Evolutionary conservation across 2,797 vertebrate genomes (phyloP).

Genomic region (Sebastes umbrosus): DNA sequence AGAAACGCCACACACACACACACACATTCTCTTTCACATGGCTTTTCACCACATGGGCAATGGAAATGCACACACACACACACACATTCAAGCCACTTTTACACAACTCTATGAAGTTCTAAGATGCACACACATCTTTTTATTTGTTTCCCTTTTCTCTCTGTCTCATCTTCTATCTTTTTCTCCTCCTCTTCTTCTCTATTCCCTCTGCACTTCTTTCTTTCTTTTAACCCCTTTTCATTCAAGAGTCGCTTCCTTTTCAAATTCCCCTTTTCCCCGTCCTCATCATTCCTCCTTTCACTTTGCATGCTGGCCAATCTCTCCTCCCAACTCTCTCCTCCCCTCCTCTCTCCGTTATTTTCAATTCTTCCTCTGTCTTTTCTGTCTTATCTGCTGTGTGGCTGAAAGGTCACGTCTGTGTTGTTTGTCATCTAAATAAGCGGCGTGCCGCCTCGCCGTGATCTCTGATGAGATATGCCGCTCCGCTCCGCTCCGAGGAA

Average conservation of each 20-base stretch:
- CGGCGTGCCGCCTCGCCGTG: constrained; percentile 60
- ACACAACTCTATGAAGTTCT: constrained; percentile 2
- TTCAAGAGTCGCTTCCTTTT: constrained; percentile 34
- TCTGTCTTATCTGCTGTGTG: constrained; percentile 72
- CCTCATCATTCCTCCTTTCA: constrained; percentile 38
- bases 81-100: neutral
- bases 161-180: neutral
- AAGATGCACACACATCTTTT: neutral
- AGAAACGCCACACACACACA: constrained; percentile 23
- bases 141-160: neutral
- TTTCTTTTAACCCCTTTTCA: constrained; percentile 18
- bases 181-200: neutral
- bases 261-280: constrained; percentile 49
- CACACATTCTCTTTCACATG: constrained; percentile 28
- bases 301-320: constrained; percentile 33
- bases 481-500: constrained; percentile 27
- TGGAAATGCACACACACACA: constrained; percentile 17
- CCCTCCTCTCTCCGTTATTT: constrained; percentile 25
- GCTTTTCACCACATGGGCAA: constrained; percentile 21
- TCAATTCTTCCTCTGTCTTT: constrained; percentile 45
- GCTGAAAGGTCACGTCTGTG: constrained; percentile 84
- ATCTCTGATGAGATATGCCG: constrained; percentile 77
- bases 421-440: constrained; percentile 86
- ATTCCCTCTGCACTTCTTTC: neutral
- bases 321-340: constrained; percentile 1